Conservation (phyloP, 1,140 invertebrate genomes). For the Pogonomyrmex barbatus region DNA sequence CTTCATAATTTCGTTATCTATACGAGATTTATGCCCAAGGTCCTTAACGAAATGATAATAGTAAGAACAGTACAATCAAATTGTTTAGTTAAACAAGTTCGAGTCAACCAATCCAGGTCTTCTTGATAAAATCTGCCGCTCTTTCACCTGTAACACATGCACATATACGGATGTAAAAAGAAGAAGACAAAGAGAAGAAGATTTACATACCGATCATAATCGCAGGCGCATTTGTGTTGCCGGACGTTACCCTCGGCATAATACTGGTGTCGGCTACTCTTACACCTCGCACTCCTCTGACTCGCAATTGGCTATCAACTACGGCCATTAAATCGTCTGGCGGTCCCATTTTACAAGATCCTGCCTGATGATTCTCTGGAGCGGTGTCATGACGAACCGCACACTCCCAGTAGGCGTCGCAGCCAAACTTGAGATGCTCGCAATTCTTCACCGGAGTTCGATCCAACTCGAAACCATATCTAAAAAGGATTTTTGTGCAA, state of each 20-base stretch:
- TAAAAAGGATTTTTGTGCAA: constrained; percentile 26
- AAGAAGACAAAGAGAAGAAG: background rate
- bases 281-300: constrained; percentile 90
- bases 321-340: constrained; percentile 89
- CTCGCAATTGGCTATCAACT: constrained; percentile 90
- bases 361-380: constrained; percentile 94
- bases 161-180: background rate
- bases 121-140: constrained; percentile 92
- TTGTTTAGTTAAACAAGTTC: background rate
- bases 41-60: constrained; percentile 1
- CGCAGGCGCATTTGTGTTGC: constrained; percentile 93
- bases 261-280: constrained; percentile 92
- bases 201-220: constrained; percentile 91
- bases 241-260: constrained; percentile 91
- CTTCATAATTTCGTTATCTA: background rate
- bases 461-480: constrained; percentile 91
- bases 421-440: constrained; percentile 90
- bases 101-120: constrained; percentile 87
- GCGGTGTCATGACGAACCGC: constrained; percentile 91
- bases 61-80: background rate
- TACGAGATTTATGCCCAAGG: background rate
- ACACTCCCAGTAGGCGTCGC: constrained; percentile 93
- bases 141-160: constrained; percentile 86
- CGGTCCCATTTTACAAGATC: constrained; percentile 93
- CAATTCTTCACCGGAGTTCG: constrained; percentile 90